phyloP scores from a whole-genome alignment of 2,113 vertebrate genomes.

The Marcusenius ussheri region DNA sequence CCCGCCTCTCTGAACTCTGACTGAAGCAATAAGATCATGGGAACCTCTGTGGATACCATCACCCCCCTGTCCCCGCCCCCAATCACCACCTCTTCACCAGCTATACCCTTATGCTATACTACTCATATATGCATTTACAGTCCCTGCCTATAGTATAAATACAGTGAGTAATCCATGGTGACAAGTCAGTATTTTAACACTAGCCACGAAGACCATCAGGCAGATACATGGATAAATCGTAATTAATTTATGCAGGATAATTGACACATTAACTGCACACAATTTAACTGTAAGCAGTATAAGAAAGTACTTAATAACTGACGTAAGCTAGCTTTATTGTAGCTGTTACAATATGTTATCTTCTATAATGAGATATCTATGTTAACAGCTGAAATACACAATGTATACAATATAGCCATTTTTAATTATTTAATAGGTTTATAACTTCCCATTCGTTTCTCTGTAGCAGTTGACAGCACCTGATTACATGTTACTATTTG shows the following conservation, averaged over 20 bases:
- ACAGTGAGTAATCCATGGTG: neutral
- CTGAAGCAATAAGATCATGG: conserved; percentile 36
- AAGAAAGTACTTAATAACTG: neutral
- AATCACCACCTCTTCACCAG: neutral
- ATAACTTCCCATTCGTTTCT: neutral
- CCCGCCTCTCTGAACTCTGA: conserved; percentile 3
- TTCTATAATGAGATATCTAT: neutral
- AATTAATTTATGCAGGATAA: neutral
- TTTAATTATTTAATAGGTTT: neutral
- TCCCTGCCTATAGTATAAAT: neutral
- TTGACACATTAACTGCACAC: neutral
- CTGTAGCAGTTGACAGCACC: neutral
- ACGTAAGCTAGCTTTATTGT: neutral
- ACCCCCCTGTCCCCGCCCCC: neutral
- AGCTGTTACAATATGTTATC: neutral
- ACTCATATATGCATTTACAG: neutral
- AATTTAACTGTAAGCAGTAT: neutral
- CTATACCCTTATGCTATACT: neutral
- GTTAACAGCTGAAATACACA: neutral
- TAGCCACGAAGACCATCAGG: neutral
- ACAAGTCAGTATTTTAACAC: neutral
- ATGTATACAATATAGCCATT: neutral
- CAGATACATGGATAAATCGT: neutral
- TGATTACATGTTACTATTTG: neutral
- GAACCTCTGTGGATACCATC: neutral